Evolutionary conservation across 2,797 vertebrate species (phyloP), one percentile per base, ranked within the genome.

Genomic region (Clarias fuscus): DNA sequence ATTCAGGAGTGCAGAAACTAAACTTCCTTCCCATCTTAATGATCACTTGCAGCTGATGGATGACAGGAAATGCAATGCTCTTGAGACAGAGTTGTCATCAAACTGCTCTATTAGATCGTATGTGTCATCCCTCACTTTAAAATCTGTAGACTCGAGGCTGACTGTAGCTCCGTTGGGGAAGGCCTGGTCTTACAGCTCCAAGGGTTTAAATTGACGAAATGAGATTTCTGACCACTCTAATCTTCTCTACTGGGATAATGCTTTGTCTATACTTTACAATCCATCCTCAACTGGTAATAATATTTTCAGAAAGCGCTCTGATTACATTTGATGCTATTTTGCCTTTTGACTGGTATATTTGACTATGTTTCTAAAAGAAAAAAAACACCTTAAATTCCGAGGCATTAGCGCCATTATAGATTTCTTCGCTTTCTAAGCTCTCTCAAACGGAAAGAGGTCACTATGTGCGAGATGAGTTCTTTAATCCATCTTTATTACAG

Each of bases 71-170:
- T 53, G n/a, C 67, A 85, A 72, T 43, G 77, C 90, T 81, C 43
- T 58, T 72, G 89, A 89, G 88, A 88, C 83, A 83, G 68, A 85
- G 87, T 83, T 91, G 88, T 89, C 90, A 91, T 91, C 89, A 91
- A 91, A 83, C 87, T 88, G 88, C 85, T 88, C 77, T 80, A 85
- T 88, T 88, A 86, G 89, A 91, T 91, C 86, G 83, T 33, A 48
- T 78, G 37, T 79, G 65, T 84, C 86, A 89, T 91, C 70, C 10
- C 79, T 89, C 91, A 90, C 83, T 73, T 83, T 84, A 64, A 83
- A 86, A 88, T 77, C 53, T 90, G 86, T 86, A 87, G 88, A 79
- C 81, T 56, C 82, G 56, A 85, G 85, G 61, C 83, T 48, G 85
- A 75, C 82, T 40, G 18, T 67, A 78, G 68, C 83, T 87, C 86